phyloP scores from a whole-genome alignment of 2,113 vertebrate genomes.

The Neodon shergylaensis region DNA sequence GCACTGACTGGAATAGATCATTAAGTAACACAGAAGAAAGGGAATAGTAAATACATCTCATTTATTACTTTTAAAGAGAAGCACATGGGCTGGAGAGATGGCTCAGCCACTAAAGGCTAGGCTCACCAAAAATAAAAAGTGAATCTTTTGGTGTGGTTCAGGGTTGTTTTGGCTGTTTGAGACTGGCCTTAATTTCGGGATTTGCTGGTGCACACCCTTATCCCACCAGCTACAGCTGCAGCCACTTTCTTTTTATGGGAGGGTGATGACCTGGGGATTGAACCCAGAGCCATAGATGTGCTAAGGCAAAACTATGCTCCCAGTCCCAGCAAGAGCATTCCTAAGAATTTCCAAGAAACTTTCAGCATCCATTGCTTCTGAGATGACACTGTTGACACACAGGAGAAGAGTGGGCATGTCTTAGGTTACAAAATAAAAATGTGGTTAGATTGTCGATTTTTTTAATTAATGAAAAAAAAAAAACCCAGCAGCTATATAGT shows the following conservation, averaged over 20 bases:
- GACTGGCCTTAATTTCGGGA: not conserved
- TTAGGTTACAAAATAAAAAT: slow-evolving; percentile 17
- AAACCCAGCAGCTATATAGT: not conserved
- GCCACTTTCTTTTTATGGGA: too few species aligned
- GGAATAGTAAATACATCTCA: not conserved
- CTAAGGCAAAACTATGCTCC: not conserved
- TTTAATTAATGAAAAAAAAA: slow-evolving; percentile 18
- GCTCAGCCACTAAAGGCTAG: not conserved
- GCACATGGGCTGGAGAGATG: not conserved
- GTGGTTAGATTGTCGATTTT: not conserved
- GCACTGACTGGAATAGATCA: not conserved
- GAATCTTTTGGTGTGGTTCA: not conserved
- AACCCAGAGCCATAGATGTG: not conserved
- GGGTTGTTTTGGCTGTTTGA: not conserved
- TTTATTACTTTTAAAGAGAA: not conserved
- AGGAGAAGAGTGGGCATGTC: not conserved
- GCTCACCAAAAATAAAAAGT: not conserved
- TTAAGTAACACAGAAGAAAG: not conserved
- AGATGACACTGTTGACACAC: not conserved
- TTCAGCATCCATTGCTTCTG: not conserved
- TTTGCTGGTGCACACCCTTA: not conserved
- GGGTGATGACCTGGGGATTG: not conserved
- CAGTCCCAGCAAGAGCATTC: not conserved
- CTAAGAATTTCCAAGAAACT: not conserved
- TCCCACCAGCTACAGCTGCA: not conserved